These are phyloP conservation scores for Baccha elongata DNA, from an alignment of 2,888 invertebrate species.

Conservation along the genomic window DNA sequence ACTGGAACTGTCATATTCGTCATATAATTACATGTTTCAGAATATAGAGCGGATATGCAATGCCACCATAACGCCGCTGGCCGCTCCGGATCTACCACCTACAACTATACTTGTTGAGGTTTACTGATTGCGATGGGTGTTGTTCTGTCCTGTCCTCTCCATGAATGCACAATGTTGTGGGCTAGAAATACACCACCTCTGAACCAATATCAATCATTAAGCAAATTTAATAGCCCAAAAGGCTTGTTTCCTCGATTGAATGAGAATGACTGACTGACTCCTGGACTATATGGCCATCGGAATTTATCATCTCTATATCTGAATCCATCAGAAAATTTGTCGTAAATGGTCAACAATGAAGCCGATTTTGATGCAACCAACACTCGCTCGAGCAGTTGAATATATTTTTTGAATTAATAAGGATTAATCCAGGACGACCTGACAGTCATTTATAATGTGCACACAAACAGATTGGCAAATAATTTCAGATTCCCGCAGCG, in stretches of 20 bases:
- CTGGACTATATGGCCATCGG: constrained; percentile 49
- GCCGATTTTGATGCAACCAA: constrained; percentile 14
- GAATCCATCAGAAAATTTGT: constrained; percentile 66
- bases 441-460: constrained; percentile 66
- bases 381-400: constrained; percentile 4
- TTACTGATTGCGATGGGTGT: background rate
- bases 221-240: constrained; percentile 73
- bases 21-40: constrained; percentile 11
- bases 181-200: constrained; percentile 51
- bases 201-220: constrained; percentile 71
- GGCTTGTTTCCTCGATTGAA: constrained; percentile 70
- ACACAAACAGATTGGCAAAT: constrained; percentile 70
- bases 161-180: constrained; percentile 49
- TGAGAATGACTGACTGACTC: constrained; percentile 42
- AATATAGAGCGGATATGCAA: constrained; percentile 2
- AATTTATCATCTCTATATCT: constrained; percentile 65
- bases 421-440: constrained; percentile 60
- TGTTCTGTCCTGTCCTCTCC: background rate
- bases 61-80: no score
- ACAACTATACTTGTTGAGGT: constrained; percentile 64
- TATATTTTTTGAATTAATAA: constrained; percentile 67
- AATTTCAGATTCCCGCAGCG: constrained; percentile 58
- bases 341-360: constrained; percentile 46
- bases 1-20: constrained; percentile 18
- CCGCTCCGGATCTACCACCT: no score